Conservation (phyloP, 1,140 invertebrate genomes). For the Lepidurus couesii region DNA sequence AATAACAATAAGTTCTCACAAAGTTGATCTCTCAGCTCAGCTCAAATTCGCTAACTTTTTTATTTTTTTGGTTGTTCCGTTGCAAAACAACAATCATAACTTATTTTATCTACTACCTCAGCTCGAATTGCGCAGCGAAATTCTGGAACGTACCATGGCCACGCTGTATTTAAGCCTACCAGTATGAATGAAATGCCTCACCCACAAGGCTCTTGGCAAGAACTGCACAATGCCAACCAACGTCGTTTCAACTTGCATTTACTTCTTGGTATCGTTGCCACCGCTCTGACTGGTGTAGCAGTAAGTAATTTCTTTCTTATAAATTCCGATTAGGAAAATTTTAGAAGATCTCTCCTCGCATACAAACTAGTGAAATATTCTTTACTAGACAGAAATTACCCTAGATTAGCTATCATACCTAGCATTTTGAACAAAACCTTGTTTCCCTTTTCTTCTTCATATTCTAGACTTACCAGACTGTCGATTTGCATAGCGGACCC, state of each 20-base stretch:
- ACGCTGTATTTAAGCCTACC: slow-evolving; percentile 40
- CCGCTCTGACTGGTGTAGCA: slow-evolving; percentile 52
- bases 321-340: background rate
- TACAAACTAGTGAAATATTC: too few species aligned
- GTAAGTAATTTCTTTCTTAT: slow-evolving; percentile 46
- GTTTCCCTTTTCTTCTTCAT: background rate
- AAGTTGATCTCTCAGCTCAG: too few species aligned
- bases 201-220: slow-evolving; percentile 66
- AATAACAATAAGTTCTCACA: too few species aligned
- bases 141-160: background rate
- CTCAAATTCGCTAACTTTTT: too few species aligned
- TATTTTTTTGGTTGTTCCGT: too few species aligned
- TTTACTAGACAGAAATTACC: background rate
- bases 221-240: slow-evolving; percentile 56
- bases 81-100: background rate
- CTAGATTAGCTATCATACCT: background rate
- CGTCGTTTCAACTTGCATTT: slow-evolving; percentile 61
- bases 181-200: slow-evolving; percentile 66
- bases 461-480: background rate
- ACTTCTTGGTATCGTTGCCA: slow-evolving; percentile 53
- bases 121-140: background rate
- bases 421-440: background rate
- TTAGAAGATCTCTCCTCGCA: too few species aligned
- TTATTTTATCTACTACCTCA: background rate
- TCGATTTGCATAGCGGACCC: background rate